Conservation (phyloP, 2,888 invertebrate genomes). For the Temnothorax unifasciatus region DNA sequence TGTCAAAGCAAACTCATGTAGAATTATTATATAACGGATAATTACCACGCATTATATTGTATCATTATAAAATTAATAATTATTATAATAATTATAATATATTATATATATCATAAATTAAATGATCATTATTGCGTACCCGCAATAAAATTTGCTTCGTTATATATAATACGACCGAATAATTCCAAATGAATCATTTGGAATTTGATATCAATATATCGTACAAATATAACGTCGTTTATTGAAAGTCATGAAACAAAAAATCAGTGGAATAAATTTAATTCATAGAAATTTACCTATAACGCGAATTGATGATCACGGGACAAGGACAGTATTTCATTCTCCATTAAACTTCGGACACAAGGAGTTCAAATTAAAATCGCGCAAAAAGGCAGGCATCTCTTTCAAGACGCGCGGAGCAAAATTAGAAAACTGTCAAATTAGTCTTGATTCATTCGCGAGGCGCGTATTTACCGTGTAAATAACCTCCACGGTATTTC, state of each 20-base stretch:
- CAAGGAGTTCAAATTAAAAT: constrained; percentile 28
- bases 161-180: background rate
- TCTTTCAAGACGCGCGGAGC: background rate
- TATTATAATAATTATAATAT: background rate
- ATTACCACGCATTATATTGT: background rate
- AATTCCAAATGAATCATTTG: background rate
- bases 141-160: background rate
- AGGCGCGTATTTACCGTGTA: constrained; percentile 36
- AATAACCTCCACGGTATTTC: constrained; percentile 41
- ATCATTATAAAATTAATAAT: background rate
- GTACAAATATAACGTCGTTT: background rate
- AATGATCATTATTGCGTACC: constrained; percentile 2
- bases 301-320: background rate
- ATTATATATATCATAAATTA: background rate
- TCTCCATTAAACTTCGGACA: background rate
- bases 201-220: background rate
- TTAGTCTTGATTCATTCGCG: constrained; percentile 30
- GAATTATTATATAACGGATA: background rate
- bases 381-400: constrained; percentile 4
- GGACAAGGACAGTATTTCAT: background rate
- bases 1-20: background rate
- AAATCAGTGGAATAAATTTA: background rate
- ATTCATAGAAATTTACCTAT: background rate
- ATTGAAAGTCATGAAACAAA: background rate
- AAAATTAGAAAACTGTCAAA: constrained; percentile 47